Conservation (phyloP, 2,888 invertebrate genomes). For the Volucella inanis region DNA sequence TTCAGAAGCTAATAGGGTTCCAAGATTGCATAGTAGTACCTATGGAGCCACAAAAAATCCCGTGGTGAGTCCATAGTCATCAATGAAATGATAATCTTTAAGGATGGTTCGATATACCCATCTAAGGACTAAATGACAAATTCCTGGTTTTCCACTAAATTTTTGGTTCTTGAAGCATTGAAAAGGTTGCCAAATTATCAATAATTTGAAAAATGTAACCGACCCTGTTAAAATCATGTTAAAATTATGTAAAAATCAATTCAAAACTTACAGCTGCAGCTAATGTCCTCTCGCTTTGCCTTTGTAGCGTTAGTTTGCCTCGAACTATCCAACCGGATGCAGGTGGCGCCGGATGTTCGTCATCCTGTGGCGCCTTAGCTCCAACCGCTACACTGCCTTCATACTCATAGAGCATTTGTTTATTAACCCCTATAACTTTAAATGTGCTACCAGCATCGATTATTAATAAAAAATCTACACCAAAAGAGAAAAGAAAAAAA, state of each 20-base stretch:
- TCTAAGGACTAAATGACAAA: too few relatives aligned
- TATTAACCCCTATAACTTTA: constrained; percentile 82
- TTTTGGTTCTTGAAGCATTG: too few relatives aligned
- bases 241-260: not conserved
- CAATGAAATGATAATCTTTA: too few relatives aligned
- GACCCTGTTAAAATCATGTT: too few relatives aligned
- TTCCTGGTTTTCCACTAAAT: too few relatives aligned
- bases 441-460: constrained; percentile 80
- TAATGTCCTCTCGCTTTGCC: constrained; percentile 79
- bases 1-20: too few relatives aligned
- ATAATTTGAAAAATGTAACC: too few relatives aligned
- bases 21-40: too few relatives aligned
- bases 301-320: constrained; percentile 82
- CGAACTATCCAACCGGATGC: constrained; percentile 82
- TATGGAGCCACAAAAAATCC: too few relatives aligned
- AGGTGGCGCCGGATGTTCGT: constrained; percentile 80
- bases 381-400: constrained; percentile 82
- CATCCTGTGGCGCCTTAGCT: constrained; percentile 82
- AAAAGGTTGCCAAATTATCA: too few relatives aligned
- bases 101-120: too few relatives aligned
- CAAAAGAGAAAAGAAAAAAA: constrained; percentile 32
- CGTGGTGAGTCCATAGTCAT: too few relatives aligned
- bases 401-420: constrained; percentile 83
- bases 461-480: constrained; percentile 77
- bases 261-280: constrained; percentile 82